Evolutionary conservation across 1,140 invertebrate genomes (phyloP), one percentile per base, ranked within the genome.

Genomic region (Ips nitidus): DNA sequence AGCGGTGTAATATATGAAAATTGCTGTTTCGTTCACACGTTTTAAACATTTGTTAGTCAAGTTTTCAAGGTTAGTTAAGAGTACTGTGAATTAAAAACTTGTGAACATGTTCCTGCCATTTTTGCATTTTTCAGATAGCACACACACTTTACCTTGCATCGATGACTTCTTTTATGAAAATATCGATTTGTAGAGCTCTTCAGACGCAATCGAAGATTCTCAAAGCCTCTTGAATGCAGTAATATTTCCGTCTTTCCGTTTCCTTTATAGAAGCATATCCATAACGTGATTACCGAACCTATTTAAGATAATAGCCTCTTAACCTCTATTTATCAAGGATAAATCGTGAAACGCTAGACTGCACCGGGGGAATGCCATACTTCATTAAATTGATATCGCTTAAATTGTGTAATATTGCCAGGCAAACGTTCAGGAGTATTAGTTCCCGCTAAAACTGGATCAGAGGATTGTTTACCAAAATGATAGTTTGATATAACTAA

Each of bases 241-340:
- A 22, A 22, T 22, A 22, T 22, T 22, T 22, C 22, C 22, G 22
- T 22, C 22, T 22, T 22, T 22, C 22, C 22, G 22, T 50, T 50
- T 22, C 45, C 45, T 50, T 8, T 50, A 50, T 6, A 50, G 45
- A 50, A 50, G 6, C 7, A 1, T 50, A 50, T 50, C 45, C 7
- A 50, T 50, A 50, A 50, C 45, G 45, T 50, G 6, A 22, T 50
- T 50, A 50, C 22, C 6, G 45, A 50, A 50, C 45, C 45, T 50
- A 50, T 50, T 50, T 50, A 50, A 50, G 45, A 50, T 50, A 50
- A 50, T 50, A 50, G 45, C 45, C 45, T 50, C 45, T 50, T 50
- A 50, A 50, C 45, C 45, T 50, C 45, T 50, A 50, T 50, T 50
- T 50, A 50, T 50, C 45, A 50, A 50, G 45, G 45, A 50, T 50